A percentile compares a stretch with the other conserved stretches of the same genome.
Evolutionary conservation across 1,140 invertebrate species (phyloP).

Genomic region (Rhysida immarginata): DNA sequence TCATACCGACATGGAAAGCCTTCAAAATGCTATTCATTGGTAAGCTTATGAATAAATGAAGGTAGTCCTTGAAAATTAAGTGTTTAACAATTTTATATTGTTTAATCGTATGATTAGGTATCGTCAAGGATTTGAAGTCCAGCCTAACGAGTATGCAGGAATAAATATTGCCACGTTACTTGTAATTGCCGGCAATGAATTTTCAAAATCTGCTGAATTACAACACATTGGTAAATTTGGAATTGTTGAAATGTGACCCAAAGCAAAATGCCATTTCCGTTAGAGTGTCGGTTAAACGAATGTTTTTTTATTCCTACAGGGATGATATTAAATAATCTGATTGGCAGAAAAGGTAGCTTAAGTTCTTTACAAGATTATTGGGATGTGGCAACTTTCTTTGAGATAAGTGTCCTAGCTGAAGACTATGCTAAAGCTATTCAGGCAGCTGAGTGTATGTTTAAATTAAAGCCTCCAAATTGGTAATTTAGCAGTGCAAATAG

Average conservation of each 20-base stretch:
- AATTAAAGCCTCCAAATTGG: conserved; percentile 96
- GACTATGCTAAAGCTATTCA: conserved; percentile 94
- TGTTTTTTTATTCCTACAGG: conserved; percentile 37
- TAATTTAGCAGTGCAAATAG: conserved; percentile 21
- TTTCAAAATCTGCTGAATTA: conserved; percentile 75
- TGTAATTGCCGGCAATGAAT: conserved; percentile 94
- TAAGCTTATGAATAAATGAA: conserved; percentile 14
- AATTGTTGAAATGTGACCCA: too few relatives aligned
- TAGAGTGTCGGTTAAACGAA: too few relatives aligned
- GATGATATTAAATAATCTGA: conserved; percentile 90
- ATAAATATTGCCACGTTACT: conserved; percentile 96
- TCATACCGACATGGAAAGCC: conserved; percentile 71
- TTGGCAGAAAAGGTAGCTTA: conserved; percentile 93
- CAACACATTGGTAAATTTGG: conserved; percentile 55
- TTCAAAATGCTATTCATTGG: conserved; percentile 91
- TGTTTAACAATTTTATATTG: conserved; percentile 4
- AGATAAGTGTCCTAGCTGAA: conserved; percentile 93
- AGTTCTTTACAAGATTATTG: conserved; percentile 90
- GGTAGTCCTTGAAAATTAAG: background rate
- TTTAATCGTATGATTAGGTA: conserved; percentile 39
- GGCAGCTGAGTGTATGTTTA: conserved; percentile 97
- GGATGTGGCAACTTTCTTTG: conserved; percentile 99
- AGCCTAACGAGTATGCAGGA: conserved; percentile 97
- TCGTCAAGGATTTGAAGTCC: conserved; percentile 90
- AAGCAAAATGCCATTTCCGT: too few relatives aligned